Base-by-base conservation (phyloP, 2,888 invertebrate genomes). In the Stenoptilia bipunctidactyla region DNA sequence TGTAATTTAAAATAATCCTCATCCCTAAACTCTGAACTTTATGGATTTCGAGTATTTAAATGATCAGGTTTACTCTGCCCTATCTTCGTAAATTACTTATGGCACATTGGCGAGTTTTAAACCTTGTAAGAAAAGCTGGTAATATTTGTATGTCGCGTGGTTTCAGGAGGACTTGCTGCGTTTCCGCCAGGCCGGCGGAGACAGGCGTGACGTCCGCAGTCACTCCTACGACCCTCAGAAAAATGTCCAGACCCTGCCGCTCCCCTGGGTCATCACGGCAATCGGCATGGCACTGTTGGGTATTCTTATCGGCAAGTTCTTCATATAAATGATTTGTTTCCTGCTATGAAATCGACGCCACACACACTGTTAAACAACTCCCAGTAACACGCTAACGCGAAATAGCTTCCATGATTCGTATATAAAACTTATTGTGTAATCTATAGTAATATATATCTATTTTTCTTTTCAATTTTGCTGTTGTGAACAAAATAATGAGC, bases 271-370 rank as follows among this genome's bases (percentile, higher is more conserved):
- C 53, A 87, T 85, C 54, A 74, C 89, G 53, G 89, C 90, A 49
- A 66, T 92, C 56, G 86, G 87, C 57, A 87, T 90, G 79, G 89
- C 89, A 52, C 66, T 93, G 51, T 69, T 92, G 65, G 92, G 92
- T 67, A 86, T 92, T 65, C 84, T 92, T 70, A 84, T 92, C 71
- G 93, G 92, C 70, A 93, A 92, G 83, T 92, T 90, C 83, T 79
- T 91, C 77, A 90, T 92, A 86, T 93, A 90, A 92, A 89, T 85
- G 66, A 51, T 44, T 52, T n/a, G n/a, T n/a, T 37, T 8, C 44
- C 43, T 57, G 54, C 56, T 20, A 20, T 8, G n/a, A n/a, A 20
- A 8, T 61, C 50, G 58, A 63, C 61, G 66, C 58, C 65, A 58
- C 56, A 59, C 53, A 61, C 66, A 68, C 73, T 63, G 60, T 61